Conservation (phyloP, 2,797 vertebrate genomes). For the Malurus leucopterus region DNA sequence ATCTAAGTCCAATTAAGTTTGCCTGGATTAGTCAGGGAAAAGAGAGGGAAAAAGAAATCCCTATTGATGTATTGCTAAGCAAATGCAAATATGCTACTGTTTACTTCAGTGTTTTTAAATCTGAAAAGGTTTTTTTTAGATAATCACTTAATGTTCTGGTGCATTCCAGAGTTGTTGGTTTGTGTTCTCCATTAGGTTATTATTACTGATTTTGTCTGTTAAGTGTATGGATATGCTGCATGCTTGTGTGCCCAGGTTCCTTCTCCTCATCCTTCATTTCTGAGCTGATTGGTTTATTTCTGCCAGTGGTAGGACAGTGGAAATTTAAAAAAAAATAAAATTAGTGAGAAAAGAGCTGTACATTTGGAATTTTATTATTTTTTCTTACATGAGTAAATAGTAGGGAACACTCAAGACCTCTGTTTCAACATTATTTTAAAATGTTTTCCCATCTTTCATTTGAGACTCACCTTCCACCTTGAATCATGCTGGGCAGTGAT, state of each 20-base stretch:
- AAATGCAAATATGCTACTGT: background rate
- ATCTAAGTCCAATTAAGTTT: background rate
- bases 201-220: background rate
- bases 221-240: background rate
- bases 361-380: background rate
- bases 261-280: background rate
- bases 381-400: background rate
- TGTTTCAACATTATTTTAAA: background rate
- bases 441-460: background rate
- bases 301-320: background rate
- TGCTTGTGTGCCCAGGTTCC: background rate
- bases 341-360: background rate
- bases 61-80: background rate
- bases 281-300: background rate
- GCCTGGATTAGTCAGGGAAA: background rate
- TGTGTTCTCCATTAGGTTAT: background rate
- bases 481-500: background rate
- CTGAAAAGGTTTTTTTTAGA: background rate
- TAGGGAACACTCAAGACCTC: rapidly evolving
- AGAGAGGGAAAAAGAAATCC: background rate
- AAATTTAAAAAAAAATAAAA: background rate
- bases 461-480: background rate
- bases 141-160: background rate
- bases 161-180: background rate
- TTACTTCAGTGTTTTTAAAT: background rate